Conservation (phyloP, 2,113 vertebrate genomes). For the Grammomys surdaster region DNA sequence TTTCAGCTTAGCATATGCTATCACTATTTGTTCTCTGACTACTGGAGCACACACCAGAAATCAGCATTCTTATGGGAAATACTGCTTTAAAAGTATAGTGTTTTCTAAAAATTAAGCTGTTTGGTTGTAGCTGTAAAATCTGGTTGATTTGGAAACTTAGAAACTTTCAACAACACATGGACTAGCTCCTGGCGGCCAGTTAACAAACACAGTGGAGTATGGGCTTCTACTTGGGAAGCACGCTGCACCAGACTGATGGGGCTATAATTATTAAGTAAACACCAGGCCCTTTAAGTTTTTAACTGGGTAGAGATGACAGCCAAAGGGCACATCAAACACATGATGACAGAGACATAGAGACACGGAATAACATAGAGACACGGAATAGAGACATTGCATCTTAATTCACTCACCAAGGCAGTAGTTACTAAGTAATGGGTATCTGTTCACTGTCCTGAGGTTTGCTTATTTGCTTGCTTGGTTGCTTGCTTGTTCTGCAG, state of each 20-base stretch:
- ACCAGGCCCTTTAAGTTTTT: background rate
- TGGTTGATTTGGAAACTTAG: background rate
- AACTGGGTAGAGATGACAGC: background rate
- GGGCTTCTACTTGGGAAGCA: background rate
- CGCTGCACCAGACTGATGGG: background rate
- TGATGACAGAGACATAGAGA: no score
- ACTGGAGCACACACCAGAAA: constrained; percentile 39
- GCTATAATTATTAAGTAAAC: background rate
- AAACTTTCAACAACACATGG: background rate
- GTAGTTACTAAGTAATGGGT: background rate
- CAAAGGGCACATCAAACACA: background rate
- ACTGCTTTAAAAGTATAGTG: constrained; percentile 15
- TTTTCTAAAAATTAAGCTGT: background rate
- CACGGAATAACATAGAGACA: no score
- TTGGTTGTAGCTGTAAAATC: constrained; percentile 17
- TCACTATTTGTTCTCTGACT: constrained; percentile 23
- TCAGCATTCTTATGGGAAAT: constrained; percentile 20
- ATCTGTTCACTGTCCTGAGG: background rate
- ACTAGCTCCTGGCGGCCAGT: background rate
- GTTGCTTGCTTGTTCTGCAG: background rate
- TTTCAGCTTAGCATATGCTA: constrained; percentile 32
- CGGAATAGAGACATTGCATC: background rate
- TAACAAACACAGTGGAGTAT: background rate
- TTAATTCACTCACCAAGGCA: background rate
- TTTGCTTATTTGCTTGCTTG: background rate